phyloP scores from a whole-genome alignment of 2,888 invertebrate species.

The Sinohyriopsis cumingii region DNA sequence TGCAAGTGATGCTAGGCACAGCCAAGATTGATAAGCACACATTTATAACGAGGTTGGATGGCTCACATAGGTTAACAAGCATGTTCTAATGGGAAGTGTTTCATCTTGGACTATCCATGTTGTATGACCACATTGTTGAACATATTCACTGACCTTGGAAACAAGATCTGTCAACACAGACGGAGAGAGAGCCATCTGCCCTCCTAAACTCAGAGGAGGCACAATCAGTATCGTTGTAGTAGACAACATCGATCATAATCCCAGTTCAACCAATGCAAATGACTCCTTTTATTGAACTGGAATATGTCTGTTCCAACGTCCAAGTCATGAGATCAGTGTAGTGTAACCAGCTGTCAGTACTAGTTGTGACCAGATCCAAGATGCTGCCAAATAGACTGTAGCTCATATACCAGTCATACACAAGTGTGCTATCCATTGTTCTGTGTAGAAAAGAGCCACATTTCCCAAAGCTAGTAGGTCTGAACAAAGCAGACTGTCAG shows the following conservation, averaged over 20 bases:
- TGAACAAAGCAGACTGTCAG: no score
- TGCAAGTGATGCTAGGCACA: conserved; percentile 4
- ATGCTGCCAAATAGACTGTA: no score
- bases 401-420: not conserved
- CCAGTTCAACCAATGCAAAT: conserved; percentile 25
- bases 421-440: no score
- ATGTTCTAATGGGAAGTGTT: conserved; percentile 18
- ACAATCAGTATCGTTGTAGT: conserved; percentile 22
- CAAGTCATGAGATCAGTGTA: conserved; percentile 7
- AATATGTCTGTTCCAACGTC: conserved; percentile 18
- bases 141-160: conserved; percentile 13
- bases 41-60: conserved; percentile 21
- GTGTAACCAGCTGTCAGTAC: not conserved
- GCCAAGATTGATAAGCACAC: conserved; percentile 13
- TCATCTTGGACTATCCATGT: conserved; percentile 23
- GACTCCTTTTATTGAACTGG: conserved; percentile 26
- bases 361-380: not conserved
- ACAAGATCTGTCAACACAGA: conserved; percentile 12
- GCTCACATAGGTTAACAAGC: conserved; percentile 13
- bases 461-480: no score
- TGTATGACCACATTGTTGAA: conserved; percentile 25
- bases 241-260: conserved; percentile 31
- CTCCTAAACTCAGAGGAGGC: conserved; percentile 8
- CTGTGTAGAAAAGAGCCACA: no score
- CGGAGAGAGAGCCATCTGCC: conserved; percentile 16